Evolutionary conservation across 1,140 invertebrate species (phyloP).

Genomic region (Aphidius ervi): DNA sequence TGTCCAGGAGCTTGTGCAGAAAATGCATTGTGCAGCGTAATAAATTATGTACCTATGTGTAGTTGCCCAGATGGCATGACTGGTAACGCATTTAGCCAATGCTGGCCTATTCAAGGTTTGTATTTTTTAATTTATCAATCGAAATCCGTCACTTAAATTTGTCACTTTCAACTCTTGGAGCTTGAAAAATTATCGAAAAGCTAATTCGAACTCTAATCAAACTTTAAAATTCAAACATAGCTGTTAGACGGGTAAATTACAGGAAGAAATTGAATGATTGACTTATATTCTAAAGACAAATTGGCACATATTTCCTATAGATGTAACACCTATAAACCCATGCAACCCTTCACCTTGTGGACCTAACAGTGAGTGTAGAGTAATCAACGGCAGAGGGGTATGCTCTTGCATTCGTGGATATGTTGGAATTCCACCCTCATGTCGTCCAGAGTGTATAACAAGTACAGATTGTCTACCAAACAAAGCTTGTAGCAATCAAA

Average conservation of each 20-base stretch:
- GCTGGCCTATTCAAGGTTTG: constrained; percentile 36
- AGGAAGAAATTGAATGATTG: too few relatives aligned
- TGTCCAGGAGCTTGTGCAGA: constrained; percentile 57
- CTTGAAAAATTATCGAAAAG: too few relatives aligned
- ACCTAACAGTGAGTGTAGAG: constrained; percentile 62
- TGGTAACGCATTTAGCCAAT: constrained; percentile 55
- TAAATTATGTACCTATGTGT: constrained; percentile 60
- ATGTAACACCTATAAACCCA: constrained; percentile 35
- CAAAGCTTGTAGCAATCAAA: constrained; percentile 62
- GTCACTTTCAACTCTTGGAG: too few relatives aligned
- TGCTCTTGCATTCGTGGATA: constrained; percentile 63
- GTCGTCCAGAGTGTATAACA: constrained; percentile 64
- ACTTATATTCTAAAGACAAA: too few relatives aligned
- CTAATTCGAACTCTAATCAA: too few relatives aligned
- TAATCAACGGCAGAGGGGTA: constrained; percentile 52
- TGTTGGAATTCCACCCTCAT: constrained; percentile 61
- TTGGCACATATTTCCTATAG: neutral
- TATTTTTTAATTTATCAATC: too few relatives aligned
- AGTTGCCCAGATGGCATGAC: constrained; percentile 53
- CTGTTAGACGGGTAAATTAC: too few relatives aligned
- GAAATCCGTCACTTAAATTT: too few relatives aligned
- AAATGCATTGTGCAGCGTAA: constrained; percentile 56
- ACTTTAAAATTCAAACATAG: too few relatives aligned
- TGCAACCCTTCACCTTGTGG: constrained; percentile 61
- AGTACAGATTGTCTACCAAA: constrained; percentile 62